Percentiles rank a stretch among this genome's conserved stretches.
phyloP scores from a whole-genome alignment of 2,113 vertebrate species.

The Chlamydotis undulata region DNA sequence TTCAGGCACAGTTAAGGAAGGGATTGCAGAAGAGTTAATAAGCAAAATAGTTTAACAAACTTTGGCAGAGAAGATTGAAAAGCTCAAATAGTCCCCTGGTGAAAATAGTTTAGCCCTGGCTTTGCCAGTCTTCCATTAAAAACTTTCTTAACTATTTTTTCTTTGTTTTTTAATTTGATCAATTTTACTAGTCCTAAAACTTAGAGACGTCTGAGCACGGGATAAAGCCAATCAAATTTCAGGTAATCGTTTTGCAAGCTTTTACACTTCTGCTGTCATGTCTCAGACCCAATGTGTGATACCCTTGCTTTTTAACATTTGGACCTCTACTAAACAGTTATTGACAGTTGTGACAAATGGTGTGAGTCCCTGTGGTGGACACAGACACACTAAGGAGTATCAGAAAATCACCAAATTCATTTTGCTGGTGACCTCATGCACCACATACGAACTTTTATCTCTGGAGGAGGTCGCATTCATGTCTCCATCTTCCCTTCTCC shows the following conservation, averaged over 20 bases:
- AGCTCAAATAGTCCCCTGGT: not conserved
- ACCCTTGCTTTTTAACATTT: not conserved
- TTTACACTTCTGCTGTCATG: not conserved
- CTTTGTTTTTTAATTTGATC: conserved; percentile 24
- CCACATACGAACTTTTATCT: not conserved
- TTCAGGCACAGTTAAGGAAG: conserved; percentile 57
- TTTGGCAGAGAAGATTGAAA: conserved; percentile 38
- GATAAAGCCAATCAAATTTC: not conserved
- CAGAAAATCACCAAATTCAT: not conserved
- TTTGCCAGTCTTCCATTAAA: conserved; percentile 16
- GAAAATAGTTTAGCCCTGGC: not conserved
- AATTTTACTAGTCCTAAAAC: not conserved
- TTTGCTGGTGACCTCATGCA: not conserved
- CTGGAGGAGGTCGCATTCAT: not conserved
- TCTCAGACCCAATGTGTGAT: not conserved
- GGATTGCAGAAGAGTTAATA: conserved; percentile 54
- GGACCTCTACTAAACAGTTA: not conserved
- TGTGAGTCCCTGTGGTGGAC: not conserved
- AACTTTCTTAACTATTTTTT: not conserved
- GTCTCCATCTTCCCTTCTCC: not conserved
- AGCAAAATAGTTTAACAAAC: conserved; percentile 53
- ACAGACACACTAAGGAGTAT: not conserved
- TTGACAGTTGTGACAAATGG: not conserved
- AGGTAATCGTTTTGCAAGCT: not conserved
- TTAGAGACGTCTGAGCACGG: not conserved